A percentile compares a stretch with the other conserved stretches of the same genome.
These are phyloP conservation scores for Procavia capensis DNA, from an alignment of 2,113 vertebrate genomes.

Conservation along the genomic window DNA sequence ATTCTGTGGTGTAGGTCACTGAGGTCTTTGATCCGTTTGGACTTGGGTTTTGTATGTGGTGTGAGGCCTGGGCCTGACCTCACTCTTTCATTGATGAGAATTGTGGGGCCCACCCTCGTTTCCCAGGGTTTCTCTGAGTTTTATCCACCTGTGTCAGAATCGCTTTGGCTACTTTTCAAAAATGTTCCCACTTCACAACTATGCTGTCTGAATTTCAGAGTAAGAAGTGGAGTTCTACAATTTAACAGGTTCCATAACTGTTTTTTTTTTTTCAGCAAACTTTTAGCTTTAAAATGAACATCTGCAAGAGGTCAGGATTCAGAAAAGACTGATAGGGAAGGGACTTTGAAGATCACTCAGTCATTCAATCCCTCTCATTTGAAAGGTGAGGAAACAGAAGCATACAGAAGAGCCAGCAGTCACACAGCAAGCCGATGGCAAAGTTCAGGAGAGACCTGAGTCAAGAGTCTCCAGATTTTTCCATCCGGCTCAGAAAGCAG, in stretches of 20 bases:
- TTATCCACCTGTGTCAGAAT: not conserved
- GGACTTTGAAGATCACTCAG: not conserved
- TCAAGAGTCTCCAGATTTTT: not conserved
- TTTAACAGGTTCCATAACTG: not conserved
- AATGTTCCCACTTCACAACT: not conserved
- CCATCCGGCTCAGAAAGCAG: not conserved
- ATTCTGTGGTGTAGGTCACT: not conserved
- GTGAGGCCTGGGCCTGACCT: too few relatives aligned
- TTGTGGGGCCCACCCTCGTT: not conserved
- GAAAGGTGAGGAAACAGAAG: not conserved
- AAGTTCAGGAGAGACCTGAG: not conserved
- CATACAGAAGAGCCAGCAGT: not conserved
- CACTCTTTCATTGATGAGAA: too few relatives aligned
- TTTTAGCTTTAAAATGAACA: not conserved
- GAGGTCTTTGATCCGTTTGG: not conserved
- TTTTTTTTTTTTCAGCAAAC: not conserved
- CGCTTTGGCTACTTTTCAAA: not conserved
- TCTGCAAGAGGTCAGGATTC: not conserved
- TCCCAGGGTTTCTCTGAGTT: not conserved
- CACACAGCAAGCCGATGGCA: not conserved
- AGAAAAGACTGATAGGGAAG: not conserved
- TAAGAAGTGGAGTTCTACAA: not conserved
- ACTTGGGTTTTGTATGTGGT: not conserved
- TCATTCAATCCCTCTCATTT: not conserved
- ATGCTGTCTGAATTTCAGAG: not conserved